A percentile compares a stretch with the other conserved stretches of the same genome.
These are phyloP conservation scores for Brachionus angularis DNA, from an alignment of 1,140 invertebrate species.

Conservation along the genomic window DNA sequence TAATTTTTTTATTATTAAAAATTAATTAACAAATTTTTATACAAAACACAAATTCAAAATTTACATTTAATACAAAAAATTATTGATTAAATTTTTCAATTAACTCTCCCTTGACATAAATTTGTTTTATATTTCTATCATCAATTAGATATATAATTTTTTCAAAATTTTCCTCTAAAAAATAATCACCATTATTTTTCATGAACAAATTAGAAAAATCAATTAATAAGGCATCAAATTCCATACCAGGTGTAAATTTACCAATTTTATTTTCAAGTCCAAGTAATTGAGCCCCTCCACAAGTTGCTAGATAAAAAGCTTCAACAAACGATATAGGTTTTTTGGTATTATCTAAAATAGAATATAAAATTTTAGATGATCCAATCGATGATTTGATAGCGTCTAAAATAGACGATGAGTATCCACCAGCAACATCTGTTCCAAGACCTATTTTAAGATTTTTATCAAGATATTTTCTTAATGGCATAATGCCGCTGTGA, in stretches of 20 bases:
- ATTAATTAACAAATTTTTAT: too few species aligned
- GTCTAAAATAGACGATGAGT: slow-evolving; percentile 70
- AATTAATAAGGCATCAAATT: slow-evolving; percentile 75
- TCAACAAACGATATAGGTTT: slow-evolving; percentile 68
- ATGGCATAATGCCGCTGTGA: slow-evolving; percentile 76
- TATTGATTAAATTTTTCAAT: too few species aligned
- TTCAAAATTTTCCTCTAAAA: slow-evolving; percentile 54
- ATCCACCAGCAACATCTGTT: slow-evolving; percentile 78
- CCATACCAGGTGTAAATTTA: slow-evolving; percentile 72
- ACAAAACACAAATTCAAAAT: too few species aligned
- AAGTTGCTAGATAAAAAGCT: slow-evolving; percentile 75
- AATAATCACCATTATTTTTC: slow-evolving; percentile 56
- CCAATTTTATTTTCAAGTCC: slow-evolving; percentile 69
- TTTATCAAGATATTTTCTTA: slow-evolving; percentile 64
- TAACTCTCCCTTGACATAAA: slow-evolving; percentile 74
- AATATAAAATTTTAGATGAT: slow-evolving; percentile 66
- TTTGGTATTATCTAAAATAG: slow-evolving; percentile 54
- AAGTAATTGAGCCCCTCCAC: slow-evolving; percentile 75
- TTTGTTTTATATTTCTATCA: slow-evolving; percentile 73
- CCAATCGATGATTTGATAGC: slow-evolving; percentile 69
- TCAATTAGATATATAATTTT: slow-evolving; percentile 71
- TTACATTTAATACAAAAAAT: too few species aligned
- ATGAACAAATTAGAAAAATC: slow-evolving; percentile 47
- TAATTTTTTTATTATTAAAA: too few species aligned
- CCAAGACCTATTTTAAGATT: slow-evolving; percentile 75